Base-by-base conservation (phyloP, 2,888 invertebrate genomes). In the Callinectes sapidus region DNA sequence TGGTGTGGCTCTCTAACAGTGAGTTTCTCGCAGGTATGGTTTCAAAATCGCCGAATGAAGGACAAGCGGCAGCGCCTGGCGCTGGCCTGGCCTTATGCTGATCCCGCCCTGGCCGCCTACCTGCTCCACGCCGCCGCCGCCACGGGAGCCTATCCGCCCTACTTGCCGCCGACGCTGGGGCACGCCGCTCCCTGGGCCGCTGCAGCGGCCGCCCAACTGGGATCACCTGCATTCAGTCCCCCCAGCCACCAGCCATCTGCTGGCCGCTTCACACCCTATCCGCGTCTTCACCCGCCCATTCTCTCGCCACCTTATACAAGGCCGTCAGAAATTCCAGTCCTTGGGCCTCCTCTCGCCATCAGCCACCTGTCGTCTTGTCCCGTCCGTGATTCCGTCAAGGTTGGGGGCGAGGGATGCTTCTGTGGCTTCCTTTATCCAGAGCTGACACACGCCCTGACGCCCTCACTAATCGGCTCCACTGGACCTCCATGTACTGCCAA, bases 21-120 rank as follows among this genome's bases (percentile, higher is more conserved):
- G 48, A 14, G 1, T 61, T 81, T 48, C 28, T 35, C 96, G 3
- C 96, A 98, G 98, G 98, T 98, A 35, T 99, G 99, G 99, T 99
- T 99, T 96, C 99, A 99, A 97, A 99, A 99, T 96, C 97, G 99
- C 55, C 96, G 99, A 91, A 99, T 99, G 98, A 99, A 99, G 95
- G 99, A 99, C 96, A 99, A 99, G 95, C 97, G 99, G 0, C 99
- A 99, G 95, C 97, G 98, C 23, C 97, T 99, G 96, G 98, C 99
- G 0, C 97, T 99, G 95, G 97, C 98, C 0, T 99, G 99, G 99
- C 99, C 99, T 0, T 98, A 98, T 96, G 98, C 98, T 0, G 99
- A 99, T 95, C 99, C 99, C 0, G 97, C 98, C 0, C 97, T 99
- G 95, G 98, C 99, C 6, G 99, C 99, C 2, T 98, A 98, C 61